These are phyloP conservation scores for Apogon hyalosoma DNA, from an alignment of 2,797 vertebrate genomes.

Conservation along the genomic window DNA sequence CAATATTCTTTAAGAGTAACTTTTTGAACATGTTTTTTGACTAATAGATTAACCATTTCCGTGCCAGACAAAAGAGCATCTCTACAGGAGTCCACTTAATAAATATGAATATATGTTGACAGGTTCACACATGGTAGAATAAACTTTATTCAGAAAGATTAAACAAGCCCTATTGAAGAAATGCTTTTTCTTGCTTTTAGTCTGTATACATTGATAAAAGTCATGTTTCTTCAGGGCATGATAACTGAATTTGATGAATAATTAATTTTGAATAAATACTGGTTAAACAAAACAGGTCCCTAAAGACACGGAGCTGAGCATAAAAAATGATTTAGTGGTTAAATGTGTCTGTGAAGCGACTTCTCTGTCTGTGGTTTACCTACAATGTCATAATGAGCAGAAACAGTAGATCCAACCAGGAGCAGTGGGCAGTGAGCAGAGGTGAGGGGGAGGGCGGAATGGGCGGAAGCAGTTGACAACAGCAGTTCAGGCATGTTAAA, in stretches of 20 bases:
- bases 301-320: slow-evolving; percentile 20
- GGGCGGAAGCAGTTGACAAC: slow-evolving; percentile 28
- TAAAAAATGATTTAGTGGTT: slow-evolving; percentile 17
- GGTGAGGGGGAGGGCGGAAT: slow-evolving; percentile 19
- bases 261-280: slow-evolving; percentile 59
- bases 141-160: too few relatives aligned
- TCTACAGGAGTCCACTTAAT: neutral
- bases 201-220: slow-evolving; percentile 37
- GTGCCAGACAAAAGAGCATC: slow-evolving; percentile 20
- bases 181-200: neutral
- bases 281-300: slow-evolving; percentile 46
- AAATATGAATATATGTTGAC: neutral
- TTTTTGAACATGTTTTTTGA: too few relatives aligned
- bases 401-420: slow-evolving; percentile 11
- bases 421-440: slow-evolving; percentile 24
- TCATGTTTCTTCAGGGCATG: slow-evolving; percentile 46
- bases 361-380: slow-evolving; percentile 33
- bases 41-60: neutral
- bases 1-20: too few relatives aligned
- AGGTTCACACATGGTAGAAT: too few relatives aligned
- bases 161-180: neutral
- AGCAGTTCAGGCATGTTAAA: slow-evolving; percentile 32
- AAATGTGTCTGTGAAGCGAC: slow-evolving; percentile 21
- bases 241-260: slow-evolving; percentile 51
- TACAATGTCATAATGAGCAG: slow-evolving; percentile 15